These are phyloP conservation scores for Junonia oenone DNA, from an alignment of 2,888 invertebrate genomes.

Conservation along the genomic window DNA sequence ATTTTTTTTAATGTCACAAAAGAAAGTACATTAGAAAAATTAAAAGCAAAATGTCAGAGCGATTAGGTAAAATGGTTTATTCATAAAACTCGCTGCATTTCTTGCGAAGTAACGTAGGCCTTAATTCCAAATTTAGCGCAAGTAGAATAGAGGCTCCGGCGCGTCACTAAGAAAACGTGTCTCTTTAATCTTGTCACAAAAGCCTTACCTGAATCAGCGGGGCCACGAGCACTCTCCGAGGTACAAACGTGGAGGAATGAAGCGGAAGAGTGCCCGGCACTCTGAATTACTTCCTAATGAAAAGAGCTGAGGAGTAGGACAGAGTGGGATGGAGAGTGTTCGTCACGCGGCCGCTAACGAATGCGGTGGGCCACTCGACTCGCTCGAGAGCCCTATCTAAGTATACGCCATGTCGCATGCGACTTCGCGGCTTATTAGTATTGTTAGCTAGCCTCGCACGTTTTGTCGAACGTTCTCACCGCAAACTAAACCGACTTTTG, in stretches of 20 bases:
- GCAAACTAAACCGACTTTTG: slow-evolving; percentile 6
- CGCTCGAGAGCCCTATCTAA: slow-evolving; percentile 45
- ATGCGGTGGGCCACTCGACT: slow-evolving; percentile 62
- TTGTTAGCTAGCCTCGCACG: slow-evolving; percentile 24
- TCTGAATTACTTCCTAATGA: slow-evolving; percentile 80
- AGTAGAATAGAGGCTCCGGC: slow-evolving; percentile 45
- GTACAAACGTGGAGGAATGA: slow-evolving; percentile 71
- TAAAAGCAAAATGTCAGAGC: not conserved
- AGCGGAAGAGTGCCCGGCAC: slow-evolving; percentile 73
- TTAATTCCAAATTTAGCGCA: slow-evolving; percentile 67
- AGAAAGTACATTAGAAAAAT: not conserved
- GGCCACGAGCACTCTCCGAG: slow-evolving; percentile 63
- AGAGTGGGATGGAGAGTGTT: slow-evolving; percentile 55
- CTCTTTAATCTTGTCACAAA: slow-evolving; percentile 78
- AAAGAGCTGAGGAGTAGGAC: slow-evolving; percentile 71
- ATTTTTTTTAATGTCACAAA: too few relatives aligned
- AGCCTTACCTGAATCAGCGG: slow-evolving; percentile 74
- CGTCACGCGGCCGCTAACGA: slow-evolving; percentile 74
- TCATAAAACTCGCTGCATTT: slow-evolving; percentile 11
- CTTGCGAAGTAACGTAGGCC: slow-evolving; percentile 39
- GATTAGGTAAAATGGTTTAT: slow-evolving; percentile 13
- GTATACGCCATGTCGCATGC: slow-evolving; percentile 30
- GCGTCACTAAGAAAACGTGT: slow-evolving; percentile 62
- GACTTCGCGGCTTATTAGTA: slow-evolving; percentile 38
- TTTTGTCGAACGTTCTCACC: slow-evolving; percentile 26